These are phyloP conservation scores for Manis javanica DNA, from an alignment of 2,797 vertebrate genomes.

Conservation along the genomic window DNA sequence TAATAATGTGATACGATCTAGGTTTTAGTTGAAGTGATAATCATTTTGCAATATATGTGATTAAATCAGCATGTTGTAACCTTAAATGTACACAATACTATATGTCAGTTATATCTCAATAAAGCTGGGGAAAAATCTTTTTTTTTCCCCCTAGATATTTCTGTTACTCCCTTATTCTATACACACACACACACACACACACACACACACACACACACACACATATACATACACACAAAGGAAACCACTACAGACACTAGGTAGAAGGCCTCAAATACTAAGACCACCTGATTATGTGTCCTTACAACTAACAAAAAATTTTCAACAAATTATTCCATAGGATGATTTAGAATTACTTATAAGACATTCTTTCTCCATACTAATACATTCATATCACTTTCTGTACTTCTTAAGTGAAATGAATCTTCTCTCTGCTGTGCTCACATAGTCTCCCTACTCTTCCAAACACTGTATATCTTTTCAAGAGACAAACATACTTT, in stretches of 20 bases:
- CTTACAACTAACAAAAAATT: background rate
- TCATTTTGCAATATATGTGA: background rate
- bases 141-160: background rate
- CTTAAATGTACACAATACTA: background rate
- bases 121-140: background rate
- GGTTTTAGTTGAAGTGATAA: background rate
- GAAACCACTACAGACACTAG: background rate
- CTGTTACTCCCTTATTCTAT: background rate
- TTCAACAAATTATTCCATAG: background rate
- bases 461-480: background rate
- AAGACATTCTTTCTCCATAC: background rate
- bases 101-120: background rate
- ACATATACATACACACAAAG: background rate
- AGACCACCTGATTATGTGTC: background rate
- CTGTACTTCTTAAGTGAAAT: background rate
- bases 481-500: background rate
- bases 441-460: background rate
- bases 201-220: background rate
- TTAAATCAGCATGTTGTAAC: background rate
- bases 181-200: background rate
- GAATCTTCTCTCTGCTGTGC: background rate
- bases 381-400: conserved; percentile 30
- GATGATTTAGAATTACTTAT: conserved; percentile 30
- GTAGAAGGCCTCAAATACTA: background rate
- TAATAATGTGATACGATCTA: background rate